Evolutionary conservation across 2,113 vertebrate species (phyloP).

Genomic region (Oreochromis tanganicae): DNA sequence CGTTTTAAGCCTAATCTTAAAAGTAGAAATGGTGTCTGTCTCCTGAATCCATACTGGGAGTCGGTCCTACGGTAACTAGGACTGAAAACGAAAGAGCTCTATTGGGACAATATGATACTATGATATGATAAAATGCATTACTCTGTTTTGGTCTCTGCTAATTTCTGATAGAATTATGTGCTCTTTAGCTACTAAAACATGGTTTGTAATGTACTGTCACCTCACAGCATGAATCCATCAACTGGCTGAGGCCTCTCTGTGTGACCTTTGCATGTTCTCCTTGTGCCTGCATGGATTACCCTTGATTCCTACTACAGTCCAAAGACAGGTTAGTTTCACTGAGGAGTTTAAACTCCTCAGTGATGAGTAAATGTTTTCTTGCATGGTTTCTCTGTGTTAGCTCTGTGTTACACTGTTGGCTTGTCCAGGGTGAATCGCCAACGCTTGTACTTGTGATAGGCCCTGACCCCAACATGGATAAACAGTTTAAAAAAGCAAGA

Average conservation of each 20-base stretch:
- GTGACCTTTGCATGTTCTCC: not conserved
- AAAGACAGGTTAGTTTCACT: not conserved
- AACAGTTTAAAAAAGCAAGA: not conserved
- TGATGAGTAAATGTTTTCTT: not conserved
- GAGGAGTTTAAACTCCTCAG: not conserved
- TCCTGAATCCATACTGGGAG: too few species aligned
- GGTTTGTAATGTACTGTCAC: not conserved
- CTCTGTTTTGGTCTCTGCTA: not conserved
- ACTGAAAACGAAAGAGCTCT: not conserved
- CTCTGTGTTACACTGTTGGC: not conserved
- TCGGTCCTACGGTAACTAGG: not conserved
- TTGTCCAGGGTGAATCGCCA: not conserved
- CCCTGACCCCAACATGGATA: not conserved
- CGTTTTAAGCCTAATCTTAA: not conserved
- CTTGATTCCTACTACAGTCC: not conserved
- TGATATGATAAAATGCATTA: not conserved
- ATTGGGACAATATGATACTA: not conserved
- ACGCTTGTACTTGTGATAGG: not conserved
- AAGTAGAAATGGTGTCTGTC: not conserved
- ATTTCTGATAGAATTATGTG: not conserved
- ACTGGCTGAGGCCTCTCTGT: not conserved
- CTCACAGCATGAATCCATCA: not conserved
- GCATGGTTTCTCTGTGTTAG: not conserved
- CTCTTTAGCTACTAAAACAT: not conserved
- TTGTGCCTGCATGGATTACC: not conserved